Evolutionary conservation across 2,113 vertebrate genomes (phyloP).

Genomic region (Hylia prasina): DNA sequence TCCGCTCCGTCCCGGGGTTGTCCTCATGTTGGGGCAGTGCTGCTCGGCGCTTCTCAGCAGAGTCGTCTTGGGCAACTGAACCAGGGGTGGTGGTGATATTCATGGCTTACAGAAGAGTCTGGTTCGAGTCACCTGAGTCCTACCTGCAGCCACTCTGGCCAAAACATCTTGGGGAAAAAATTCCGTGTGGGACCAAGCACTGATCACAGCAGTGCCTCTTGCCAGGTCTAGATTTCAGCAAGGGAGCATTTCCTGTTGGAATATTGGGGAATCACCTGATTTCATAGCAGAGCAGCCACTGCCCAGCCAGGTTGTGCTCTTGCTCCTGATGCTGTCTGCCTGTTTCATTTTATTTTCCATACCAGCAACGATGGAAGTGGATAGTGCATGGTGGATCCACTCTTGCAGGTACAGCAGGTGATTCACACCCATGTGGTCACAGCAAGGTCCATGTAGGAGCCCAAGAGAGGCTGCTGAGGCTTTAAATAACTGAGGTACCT

Average conservation of each 20-base stretch:
- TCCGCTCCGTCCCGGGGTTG: fast-evolving
- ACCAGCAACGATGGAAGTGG: background rate
- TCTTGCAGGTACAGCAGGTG: background rate
- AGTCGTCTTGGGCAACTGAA: background rate
- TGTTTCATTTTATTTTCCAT: background rate
- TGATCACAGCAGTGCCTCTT: background rate
- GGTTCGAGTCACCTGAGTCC: background rate
- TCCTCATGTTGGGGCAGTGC: fast-evolving
- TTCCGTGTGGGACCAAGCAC: background rate
- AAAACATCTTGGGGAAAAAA: background rate
- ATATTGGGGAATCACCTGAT: background rate
- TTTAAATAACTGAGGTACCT: background rate
- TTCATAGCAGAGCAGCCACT: background rate
- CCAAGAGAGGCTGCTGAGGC: background rate
- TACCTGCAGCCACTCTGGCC: background rate
- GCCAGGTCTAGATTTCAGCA: fast-evolving
- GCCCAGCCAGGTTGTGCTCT: background rate
- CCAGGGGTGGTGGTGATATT: background rate
- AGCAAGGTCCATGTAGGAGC: background rate
- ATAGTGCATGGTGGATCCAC: background rate
- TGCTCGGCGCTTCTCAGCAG: background rate
- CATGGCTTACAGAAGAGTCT: background rate
- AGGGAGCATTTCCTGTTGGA: background rate
- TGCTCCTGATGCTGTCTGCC: background rate
- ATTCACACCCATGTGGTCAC: background rate